These are phyloP conservation scores for Hemicentrotus pulcherrimus DNA, from an alignment of 35 echinoderm and acorn worm genomes.

Conservation along the genomic window DNA sequence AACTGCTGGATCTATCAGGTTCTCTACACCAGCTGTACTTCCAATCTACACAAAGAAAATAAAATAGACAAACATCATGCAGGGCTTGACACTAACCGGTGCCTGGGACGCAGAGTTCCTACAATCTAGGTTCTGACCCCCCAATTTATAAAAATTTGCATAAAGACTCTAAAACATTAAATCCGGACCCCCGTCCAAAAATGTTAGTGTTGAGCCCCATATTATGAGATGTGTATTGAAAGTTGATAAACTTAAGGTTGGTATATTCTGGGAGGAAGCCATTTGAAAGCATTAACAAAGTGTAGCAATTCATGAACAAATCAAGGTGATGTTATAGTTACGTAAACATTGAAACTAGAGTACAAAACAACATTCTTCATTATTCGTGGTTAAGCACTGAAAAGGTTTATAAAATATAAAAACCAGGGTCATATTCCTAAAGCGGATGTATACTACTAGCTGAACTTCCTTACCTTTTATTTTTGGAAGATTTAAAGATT, in stretches of 20 bases:
- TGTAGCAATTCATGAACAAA: neutral
- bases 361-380: neutral
- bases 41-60: neutral
- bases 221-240: neutral
- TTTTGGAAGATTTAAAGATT: no score
- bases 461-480: no score
- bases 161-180: no score
- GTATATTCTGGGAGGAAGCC: no score
- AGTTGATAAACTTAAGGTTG: neutral
- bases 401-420: neutral
- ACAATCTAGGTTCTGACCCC: neutral
- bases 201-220: no score
- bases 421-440: neutral
- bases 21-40: slow-evolving; percentile 6
- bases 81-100: neutral
- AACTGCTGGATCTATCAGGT: slow-evolving; percentile 16
- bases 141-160: neutral
- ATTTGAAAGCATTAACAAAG: neutral
- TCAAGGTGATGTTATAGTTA: no score
- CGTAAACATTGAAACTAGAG: no score
- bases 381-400: neutral
- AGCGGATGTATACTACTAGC: no score
- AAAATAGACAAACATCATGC: neutral
- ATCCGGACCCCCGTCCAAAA: no score
- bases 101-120: neutral